A percentile compares a stretch with the other conserved stretches of the same genome.
phyloP scores from a whole-genome alignment of 1,140 invertebrate species.

The Caenorhabditis tropicalis region DNA sequence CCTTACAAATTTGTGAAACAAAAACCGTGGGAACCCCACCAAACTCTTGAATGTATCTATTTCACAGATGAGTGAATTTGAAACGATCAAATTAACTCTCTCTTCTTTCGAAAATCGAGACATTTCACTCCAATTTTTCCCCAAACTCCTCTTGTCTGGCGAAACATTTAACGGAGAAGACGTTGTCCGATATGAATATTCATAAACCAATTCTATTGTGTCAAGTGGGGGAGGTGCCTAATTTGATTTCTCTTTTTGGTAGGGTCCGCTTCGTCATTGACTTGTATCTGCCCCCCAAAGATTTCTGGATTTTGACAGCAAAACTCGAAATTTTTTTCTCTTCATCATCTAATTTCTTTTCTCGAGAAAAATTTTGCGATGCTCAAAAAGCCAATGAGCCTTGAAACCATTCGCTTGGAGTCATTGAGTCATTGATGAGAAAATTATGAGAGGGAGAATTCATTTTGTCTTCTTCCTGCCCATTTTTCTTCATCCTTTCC shows the following conservation, averaged over 20 bases:
- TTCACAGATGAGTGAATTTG: conserved; percentile 35
- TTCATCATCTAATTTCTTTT: neutral
- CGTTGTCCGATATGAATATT: conserved; percentile 33
- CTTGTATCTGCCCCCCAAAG: neutral
- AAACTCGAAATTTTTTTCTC: neutral
- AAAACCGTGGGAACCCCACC: too few relatives aligned
- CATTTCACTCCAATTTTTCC: too few relatives aligned
- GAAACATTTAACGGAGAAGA: conserved; percentile 32
- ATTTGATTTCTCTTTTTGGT: conserved; percentile 38
- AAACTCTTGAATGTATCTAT: neutral
- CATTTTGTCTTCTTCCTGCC: neutral
- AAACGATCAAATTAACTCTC: conserved; percentile 37
- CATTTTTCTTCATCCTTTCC: conserved; percentile 2
- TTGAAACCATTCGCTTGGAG: neutral
- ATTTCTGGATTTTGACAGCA: neutral
- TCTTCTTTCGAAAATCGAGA: too few relatives aligned
- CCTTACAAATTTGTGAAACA: too few relatives aligned
- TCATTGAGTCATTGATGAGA: conserved; percentile 31
- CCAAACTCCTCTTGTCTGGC: neutral
- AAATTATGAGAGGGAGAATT: conserved; percentile 35
- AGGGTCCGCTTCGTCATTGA: neutral
- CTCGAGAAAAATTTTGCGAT: conserved; percentile 10
- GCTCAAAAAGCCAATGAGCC: conserved; percentile 40
- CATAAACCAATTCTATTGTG: conserved; percentile 32
- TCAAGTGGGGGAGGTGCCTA: conserved; percentile 26